Percentiles rank a stretch among this genome's conserved stretches.
These are phyloP conservation scores for Setipinna tenuifilis DNA, from an alignment of 2,797 vertebrate genomes.

Conservation along the genomic window DNA sequence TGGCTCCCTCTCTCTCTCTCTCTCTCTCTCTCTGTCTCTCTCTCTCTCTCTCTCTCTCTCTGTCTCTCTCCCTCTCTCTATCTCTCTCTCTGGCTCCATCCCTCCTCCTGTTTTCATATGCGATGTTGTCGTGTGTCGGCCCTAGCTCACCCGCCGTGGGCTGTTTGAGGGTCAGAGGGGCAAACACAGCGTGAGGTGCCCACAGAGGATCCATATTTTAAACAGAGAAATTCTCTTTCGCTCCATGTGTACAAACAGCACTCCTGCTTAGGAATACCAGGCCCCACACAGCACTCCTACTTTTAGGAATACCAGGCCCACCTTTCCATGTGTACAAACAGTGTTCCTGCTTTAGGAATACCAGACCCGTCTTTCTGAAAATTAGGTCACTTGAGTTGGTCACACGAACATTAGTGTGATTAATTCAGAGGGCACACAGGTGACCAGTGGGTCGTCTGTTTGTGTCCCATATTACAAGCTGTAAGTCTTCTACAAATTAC, in stretches of 20 bases:
- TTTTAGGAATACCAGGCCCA: no score
- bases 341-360: no score
- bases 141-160: background rate
- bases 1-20: no score
- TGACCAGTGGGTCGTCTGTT: background rate
- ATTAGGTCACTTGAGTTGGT: background rate
- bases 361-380: background rate
- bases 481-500: background rate
- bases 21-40: no score
- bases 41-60: no score
- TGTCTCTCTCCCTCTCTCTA: no score
- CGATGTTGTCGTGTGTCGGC: background rate
- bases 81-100: no score
- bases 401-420: background rate
- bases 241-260: background rate
- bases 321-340: background rate
- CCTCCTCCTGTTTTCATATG: background rate
- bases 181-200: background rate
- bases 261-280: no score
- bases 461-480: background rate
- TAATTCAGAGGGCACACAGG: background rate
- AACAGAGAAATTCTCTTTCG: background rate
- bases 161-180: background rate
- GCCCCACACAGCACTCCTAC: no score
- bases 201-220: background rate